These are phyloP conservation scores for Pyrgilauda ruficollis DNA, from an alignment of 2,113 vertebrate species.

Conservation along the genomic window DNA sequence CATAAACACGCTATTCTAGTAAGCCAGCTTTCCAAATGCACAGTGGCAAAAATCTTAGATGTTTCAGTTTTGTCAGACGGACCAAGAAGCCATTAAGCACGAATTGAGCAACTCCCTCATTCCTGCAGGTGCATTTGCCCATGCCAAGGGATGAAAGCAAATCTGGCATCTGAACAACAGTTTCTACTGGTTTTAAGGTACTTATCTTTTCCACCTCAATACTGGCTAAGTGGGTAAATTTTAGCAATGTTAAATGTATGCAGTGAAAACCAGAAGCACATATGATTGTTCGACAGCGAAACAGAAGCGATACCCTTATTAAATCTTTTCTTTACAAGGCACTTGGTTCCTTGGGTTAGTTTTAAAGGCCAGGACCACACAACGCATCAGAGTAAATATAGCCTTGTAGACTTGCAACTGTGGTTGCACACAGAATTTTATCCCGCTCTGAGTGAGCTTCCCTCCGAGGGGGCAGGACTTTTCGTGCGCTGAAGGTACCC, in stretches of 20 bases:
- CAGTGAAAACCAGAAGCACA: background rate
- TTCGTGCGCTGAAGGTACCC: background rate
- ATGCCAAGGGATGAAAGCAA: background rate
- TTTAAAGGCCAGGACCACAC: background rate
- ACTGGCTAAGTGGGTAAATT: background rate
- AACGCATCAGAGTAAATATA: accelerated
- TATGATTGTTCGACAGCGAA: accelerated
- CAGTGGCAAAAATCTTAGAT: background rate
- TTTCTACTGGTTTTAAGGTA: background rate
- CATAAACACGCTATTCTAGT: background rate
- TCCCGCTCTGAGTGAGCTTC: background rate
- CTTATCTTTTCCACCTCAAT: background rate
- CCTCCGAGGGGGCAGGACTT: background rate
- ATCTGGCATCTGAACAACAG: background rate
- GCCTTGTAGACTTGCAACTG: accelerated
- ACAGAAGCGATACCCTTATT: accelerated
- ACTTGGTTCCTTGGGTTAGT: background rate
- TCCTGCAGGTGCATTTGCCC: background rate
- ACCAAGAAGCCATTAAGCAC: background rate
- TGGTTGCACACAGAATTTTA: accelerated
- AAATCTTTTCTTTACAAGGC: background rate
- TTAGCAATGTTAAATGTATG: background rate
- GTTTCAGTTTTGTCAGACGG: background rate
- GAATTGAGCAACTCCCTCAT: background rate
- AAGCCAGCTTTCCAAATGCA: background rate